Conservation (phyloP, 2,888 invertebrate species). For the Neoscelio sp. region DNA sequence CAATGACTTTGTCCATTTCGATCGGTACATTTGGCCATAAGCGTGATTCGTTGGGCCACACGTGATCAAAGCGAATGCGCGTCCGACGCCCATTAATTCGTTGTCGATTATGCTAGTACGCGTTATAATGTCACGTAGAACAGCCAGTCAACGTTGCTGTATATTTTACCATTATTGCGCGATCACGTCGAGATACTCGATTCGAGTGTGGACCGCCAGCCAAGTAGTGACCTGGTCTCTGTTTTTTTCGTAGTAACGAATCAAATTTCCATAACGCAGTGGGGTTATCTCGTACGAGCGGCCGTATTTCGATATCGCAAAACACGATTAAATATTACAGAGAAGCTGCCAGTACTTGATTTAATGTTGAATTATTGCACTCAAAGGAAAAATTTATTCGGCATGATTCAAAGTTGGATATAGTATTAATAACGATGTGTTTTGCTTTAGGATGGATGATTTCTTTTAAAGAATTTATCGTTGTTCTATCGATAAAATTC, state of each 20-base stretch:
- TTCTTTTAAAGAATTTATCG: too few species aligned
- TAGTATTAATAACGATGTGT: too few species aligned
- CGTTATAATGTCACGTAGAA: conserved; percentile 69
- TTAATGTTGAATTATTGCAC: conserved; percentile 12
- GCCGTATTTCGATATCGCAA: conserved; percentile 2
- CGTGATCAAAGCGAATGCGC: conserved; percentile 56
- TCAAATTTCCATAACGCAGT: conserved; percentile 26
- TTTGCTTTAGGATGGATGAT: too few species aligned
- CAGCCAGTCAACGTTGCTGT: conserved; percentile 49
- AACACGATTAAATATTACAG: neutral
- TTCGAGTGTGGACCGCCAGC: conserved; percentile 11
- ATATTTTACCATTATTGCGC: conserved; percentile 60
- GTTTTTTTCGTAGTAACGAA: conserved; percentile 3
- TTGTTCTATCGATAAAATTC: too few species aligned
- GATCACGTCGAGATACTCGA: conserved; percentile 22
- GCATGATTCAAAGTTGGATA: too few species aligned
- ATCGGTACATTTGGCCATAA: too few species aligned
- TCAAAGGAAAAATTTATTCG: neutral
- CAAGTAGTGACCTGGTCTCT: conserved; percentile 14
- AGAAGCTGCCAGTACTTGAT: conserved; percentile 8
- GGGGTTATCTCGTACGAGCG: neutral
- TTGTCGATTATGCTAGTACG: conserved; percentile 72
- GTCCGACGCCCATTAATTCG: conserved; percentile 71
- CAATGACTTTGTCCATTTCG: conserved; percentile 67
- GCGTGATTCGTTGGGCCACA: conserved; percentile 69